Conservation (phyloP, 2,113 vertebrate genomes). For the Prinia subflava region DNA sequence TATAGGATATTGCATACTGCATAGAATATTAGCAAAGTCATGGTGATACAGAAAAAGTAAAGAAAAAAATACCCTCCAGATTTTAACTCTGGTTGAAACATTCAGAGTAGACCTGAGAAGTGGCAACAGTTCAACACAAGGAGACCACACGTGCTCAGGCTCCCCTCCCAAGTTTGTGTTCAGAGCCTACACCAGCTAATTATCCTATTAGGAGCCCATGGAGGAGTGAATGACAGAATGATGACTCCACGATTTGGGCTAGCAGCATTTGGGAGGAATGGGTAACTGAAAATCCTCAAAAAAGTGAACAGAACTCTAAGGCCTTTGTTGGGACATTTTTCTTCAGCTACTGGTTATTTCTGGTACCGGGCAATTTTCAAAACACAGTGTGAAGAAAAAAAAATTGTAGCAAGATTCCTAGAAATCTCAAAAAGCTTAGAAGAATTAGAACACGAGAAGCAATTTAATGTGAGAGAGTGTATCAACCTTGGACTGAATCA, state of each 20-base stretch:
- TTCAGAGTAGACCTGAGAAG: not conserved
- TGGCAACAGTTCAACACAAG: not conserved
- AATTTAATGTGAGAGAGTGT: not conserved
- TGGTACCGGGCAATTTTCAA: not conserved
- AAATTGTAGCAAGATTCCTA: not conserved
- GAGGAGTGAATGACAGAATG: not conserved
- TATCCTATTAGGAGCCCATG: not conserved
- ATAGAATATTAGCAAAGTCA: not conserved
- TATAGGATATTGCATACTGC: not conserved
- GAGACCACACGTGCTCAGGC: not conserved
- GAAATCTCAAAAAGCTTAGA: not conserved
- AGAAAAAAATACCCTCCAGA: not conserved
- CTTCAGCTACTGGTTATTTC: not conserved
- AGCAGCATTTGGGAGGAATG: not conserved
- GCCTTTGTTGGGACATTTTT: not conserved
- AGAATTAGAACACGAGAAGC: not conserved
- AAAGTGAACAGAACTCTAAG: not conserved
- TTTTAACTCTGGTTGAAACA: not conserved
- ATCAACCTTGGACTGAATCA: not conserved
- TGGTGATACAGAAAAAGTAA: not conserved
- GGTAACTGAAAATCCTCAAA: not conserved
- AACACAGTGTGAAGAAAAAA: not conserved
- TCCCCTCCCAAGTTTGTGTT: not conserved
- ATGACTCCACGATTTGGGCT: not conserved
- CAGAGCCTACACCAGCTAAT: not conserved